Conservation (phyloP, 2,797 vertebrate genomes). For the Syncerus caffer region DNA sequence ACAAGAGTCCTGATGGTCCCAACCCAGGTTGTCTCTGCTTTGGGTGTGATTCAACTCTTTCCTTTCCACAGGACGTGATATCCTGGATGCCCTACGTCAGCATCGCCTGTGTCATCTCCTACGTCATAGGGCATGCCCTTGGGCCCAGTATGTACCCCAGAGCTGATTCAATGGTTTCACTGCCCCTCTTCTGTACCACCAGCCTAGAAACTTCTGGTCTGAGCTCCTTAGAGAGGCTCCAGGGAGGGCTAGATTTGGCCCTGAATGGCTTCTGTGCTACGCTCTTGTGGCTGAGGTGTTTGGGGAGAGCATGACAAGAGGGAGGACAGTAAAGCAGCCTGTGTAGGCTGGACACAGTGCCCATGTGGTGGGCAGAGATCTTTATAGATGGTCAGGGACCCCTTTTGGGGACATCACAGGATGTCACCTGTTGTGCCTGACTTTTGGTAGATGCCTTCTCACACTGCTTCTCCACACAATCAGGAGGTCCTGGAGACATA, state of each 20-base stretch:
- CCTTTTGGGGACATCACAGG: background rate
- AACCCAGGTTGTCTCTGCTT: accelerated
- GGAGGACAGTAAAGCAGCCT: accelerated
- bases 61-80: slow-evolving; percentile 64
- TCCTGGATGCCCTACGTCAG: slow-evolving; percentile 93
- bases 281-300: accelerated
- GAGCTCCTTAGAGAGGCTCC: background rate
- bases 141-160: slow-evolving; percentile 91
- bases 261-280: background rate
- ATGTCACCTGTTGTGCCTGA: accelerated
- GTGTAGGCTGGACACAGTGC: background rate
- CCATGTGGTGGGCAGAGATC: too few relatives aligned
- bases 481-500: background rate
- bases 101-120: slow-evolving; percentile 89
- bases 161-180: accelerated
- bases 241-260: background rate
- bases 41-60: background rate
- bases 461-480: accelerated
- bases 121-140: slow-evolving; percentile 92
- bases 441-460: background rate
- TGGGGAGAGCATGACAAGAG: background rate
- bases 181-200: too few relatives aligned
- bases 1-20: background rate
- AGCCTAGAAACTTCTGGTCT: background rate
- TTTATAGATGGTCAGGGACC: background rate